phyloP scores from a whole-genome alignment of 2,888 invertebrate genomes.

The Hyppa rectilinea region DNA sequence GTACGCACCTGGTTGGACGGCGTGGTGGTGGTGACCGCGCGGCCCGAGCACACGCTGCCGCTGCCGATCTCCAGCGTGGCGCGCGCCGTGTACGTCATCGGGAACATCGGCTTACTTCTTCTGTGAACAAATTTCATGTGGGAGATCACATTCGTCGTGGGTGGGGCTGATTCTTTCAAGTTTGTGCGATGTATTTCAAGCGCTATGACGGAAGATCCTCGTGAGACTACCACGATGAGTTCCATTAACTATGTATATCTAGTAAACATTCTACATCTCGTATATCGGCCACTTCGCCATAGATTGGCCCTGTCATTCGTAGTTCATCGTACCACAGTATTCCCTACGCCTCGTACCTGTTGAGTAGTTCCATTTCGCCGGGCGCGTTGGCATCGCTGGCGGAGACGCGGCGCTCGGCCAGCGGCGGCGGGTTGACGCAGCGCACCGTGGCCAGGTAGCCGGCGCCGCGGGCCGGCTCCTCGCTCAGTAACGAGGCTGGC shows the following conservation, averaged over 20 bases:
- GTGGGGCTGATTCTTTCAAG: not conserved
- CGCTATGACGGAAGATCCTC: not conserved
- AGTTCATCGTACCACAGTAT: not conserved
- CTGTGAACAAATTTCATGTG: conserved; percentile 76
- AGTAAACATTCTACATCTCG: not conserved
- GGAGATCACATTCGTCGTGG: conserved; percentile 28
- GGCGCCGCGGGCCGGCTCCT: conserved; percentile 81
- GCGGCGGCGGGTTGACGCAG: conserved; percentile 88
- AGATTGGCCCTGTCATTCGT: not conserved
- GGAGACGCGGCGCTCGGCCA: conserved; percentile 87
- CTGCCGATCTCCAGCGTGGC: conserved; percentile 89
- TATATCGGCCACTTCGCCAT: not conserved
- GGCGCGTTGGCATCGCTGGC: conserved; percentile 85
- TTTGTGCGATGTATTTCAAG: not conserved
- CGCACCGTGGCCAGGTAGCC: conserved; percentile 89
- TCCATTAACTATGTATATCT: not conserved
- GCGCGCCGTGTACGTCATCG: conserved; percentile 89
- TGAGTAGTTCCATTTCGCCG: conserved; percentile 76
- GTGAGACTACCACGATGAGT: not conserved
- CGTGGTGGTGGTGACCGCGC: conserved; percentile 89
- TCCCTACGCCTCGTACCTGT: conserved; percentile 68
- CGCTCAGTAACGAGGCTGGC: conserved; percentile 85
- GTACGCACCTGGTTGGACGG: conserved; percentile 90
- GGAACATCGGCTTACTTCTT: conserved; percentile 86
- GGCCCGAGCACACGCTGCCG: conserved; percentile 88